phyloP scores from a whole-genome alignment of 2,113 vertebrate genomes.

The Cebus imitator region DNA sequence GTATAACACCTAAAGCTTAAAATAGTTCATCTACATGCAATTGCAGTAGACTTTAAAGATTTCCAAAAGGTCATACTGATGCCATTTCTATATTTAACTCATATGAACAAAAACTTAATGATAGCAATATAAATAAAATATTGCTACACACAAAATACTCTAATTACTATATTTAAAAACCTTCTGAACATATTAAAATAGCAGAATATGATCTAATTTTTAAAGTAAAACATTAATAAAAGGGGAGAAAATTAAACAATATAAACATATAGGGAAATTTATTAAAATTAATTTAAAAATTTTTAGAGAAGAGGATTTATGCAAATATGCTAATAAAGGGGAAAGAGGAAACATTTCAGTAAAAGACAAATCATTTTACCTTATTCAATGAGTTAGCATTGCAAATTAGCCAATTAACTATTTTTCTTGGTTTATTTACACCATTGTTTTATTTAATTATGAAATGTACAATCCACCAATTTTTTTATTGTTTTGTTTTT shows the following conservation, averaged over 20 bases:
- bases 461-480: neutral
- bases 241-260: neutral
- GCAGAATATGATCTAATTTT: neutral
- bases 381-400: neutral
- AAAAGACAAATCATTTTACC: neutral
- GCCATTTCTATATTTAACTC: neutral
- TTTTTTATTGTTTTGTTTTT: neutral
- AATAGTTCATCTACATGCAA: slow-evolving; percentile 5
- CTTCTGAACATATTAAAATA: neutral
- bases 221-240: neutral
- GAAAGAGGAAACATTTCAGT: neutral
- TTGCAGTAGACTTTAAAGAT: slow-evolving; percentile 13
- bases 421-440: neutral
- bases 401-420: neutral
- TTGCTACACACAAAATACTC: neutral
- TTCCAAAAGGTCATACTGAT: neutral
- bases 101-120: neutral
- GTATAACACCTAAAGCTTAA: slow-evolving; percentile 20
- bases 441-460: neutral
- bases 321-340: neutral
- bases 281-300: neutral
- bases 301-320: neutral
- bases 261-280: neutral
- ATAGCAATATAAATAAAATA: slow-evolving; percentile 40
- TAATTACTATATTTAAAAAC: neutral